A percentile compares a stretch with the other conserved stretches of the same genome.
phyloP scores from a whole-genome alignment of 2,113 vertebrate genomes.

The Vombatus ursinus region DNA sequence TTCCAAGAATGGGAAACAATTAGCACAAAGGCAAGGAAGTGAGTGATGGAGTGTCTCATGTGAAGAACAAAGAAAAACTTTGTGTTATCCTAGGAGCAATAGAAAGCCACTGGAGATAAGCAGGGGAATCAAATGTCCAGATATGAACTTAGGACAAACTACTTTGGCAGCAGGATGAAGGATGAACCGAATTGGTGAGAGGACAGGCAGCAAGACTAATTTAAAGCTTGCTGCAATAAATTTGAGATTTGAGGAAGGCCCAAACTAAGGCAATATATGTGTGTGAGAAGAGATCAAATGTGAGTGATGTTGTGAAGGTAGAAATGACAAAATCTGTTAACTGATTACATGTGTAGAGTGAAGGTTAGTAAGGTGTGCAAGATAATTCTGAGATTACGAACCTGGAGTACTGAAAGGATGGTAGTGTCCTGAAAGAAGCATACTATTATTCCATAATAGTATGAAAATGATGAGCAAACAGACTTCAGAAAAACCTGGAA shows the following conservation, averaged over 20 bases:
- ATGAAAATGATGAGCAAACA: no score
- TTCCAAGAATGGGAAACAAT: not conserved
- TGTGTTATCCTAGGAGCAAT: not conserved
- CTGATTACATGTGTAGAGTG: not conserved
- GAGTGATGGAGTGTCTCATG: not conserved
- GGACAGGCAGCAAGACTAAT: not conserved
- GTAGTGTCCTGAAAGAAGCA: not conserved
- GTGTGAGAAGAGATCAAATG: not conserved
- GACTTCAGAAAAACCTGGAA: no score
- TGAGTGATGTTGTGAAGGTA: not conserved
- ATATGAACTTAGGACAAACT: not conserved
- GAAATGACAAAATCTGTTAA: not conserved
- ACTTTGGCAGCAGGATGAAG: not conserved
- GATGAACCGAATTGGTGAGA: not conserved
- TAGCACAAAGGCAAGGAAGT: not conserved
- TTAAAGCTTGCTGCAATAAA: not conserved
- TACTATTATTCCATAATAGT: no score
- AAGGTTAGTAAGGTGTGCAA: not conserved
- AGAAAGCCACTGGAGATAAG: not conserved
- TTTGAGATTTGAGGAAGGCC: not conserved
- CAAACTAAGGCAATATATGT: not conserved
- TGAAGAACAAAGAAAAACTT: not conserved
- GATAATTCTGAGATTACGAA: not conserved
- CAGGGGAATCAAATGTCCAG: not conserved
- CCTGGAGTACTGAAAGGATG: not conserved